Evolutionary conservation across 2,888 invertebrate genomes (phyloP).

Genomic region (Agrochola litura): DNA sequence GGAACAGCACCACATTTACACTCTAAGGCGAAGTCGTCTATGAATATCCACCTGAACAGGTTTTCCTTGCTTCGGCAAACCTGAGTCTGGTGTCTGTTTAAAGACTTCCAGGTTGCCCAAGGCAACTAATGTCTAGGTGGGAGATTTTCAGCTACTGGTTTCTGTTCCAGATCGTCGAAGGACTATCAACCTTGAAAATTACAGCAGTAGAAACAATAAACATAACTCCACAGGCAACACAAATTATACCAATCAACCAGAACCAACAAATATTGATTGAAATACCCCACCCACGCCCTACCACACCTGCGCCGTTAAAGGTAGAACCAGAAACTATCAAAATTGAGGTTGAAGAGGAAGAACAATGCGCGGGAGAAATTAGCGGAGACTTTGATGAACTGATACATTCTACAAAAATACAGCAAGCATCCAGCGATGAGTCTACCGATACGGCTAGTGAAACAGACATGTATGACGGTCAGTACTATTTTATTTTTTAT

Average conservation of each 20-base stretch:
- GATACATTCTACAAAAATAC: slow-evolving; percentile 9
- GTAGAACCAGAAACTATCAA: slow-evolving; percentile 16
- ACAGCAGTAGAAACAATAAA: slow-evolving; percentile 14
- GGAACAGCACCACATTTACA: too few relatives aligned
- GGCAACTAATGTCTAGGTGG: too few relatives aligned
- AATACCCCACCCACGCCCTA: not conserved
- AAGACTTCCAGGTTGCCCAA: too few relatives aligned
- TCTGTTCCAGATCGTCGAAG: slow-evolving; percentile 15
- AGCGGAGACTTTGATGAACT: slow-evolving; percentile 10
- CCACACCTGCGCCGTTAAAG: slow-evolving; percentile 6
- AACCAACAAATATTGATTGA: slow-evolving; percentile 2
- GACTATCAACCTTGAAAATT: slow-evolving; percentile 18
- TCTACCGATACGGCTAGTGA: slow-evolving; percentile 39
- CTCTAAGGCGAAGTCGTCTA: too few relatives aligned
- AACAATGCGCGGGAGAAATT: not conserved
- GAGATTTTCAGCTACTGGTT: too few relatives aligned
- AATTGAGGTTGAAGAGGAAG: slow-evolving; percentile 9
- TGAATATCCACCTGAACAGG: too few relatives aligned
- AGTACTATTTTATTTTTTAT: slow-evolving; percentile 4
- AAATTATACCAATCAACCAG: not conserved
- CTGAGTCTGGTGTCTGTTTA: too few relatives aligned
- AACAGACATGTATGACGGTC: slow-evolving; percentile 18
- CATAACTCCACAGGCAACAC: slow-evolving; percentile 13
- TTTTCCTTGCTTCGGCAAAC: too few relatives aligned
- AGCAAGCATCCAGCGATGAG: slow-evolving; percentile 17